Evolutionary conservation across 2,797 vertebrate genomes (phyloP).

Genomic region (Acomys russatus): DNA sequence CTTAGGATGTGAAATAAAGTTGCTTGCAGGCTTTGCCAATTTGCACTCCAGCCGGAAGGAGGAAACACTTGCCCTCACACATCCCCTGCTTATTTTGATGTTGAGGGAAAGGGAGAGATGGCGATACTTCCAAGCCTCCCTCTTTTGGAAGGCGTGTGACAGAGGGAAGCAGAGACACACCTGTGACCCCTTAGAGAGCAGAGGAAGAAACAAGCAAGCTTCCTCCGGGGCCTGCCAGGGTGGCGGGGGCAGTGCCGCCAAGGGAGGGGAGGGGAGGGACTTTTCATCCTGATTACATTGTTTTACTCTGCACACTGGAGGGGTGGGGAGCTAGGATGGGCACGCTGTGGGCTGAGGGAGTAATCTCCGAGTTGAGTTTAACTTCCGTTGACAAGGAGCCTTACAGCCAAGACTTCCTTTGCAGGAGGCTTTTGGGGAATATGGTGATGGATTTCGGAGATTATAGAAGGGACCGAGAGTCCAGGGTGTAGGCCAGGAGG

Average conservation of each 20-base stretch:
- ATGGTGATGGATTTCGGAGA: rapidly evolving
- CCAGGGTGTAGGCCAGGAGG: not conserved
- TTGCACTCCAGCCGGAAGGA: constrained; percentile 34
- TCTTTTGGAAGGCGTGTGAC: constrained; percentile 31
- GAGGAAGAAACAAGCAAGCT: constrained; percentile 67
- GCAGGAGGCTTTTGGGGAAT: not conserved
- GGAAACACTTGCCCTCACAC: not conserved
- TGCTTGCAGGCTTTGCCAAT: constrained; percentile 62
- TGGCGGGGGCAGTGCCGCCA: rapidly evolving
- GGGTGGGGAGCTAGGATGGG: not conserved
- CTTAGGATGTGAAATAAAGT: not conserved
- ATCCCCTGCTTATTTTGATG: constrained; percentile 63
- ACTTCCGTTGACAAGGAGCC: not conserved
- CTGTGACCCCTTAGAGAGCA: constrained; percentile 59
- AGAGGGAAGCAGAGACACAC: constrained; percentile 67
- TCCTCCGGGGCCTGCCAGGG: not conserved
- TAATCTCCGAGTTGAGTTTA: not conserved
- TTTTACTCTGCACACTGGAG: not conserved
- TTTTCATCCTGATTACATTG: not conserved
- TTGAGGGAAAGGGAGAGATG: constrained; percentile 56
- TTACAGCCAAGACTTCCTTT: not conserved
- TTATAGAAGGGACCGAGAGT: not conserved
- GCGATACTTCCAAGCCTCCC: constrained; percentile 66
- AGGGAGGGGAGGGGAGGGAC: not conserved
- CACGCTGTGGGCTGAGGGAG: not conserved